A percentile compares a stretch with the other conserved stretches of the same genome.
Evolutionary conservation across 2,888 invertebrate species (phyloP).

Genomic region (Zelleria hepariella): DNA sequence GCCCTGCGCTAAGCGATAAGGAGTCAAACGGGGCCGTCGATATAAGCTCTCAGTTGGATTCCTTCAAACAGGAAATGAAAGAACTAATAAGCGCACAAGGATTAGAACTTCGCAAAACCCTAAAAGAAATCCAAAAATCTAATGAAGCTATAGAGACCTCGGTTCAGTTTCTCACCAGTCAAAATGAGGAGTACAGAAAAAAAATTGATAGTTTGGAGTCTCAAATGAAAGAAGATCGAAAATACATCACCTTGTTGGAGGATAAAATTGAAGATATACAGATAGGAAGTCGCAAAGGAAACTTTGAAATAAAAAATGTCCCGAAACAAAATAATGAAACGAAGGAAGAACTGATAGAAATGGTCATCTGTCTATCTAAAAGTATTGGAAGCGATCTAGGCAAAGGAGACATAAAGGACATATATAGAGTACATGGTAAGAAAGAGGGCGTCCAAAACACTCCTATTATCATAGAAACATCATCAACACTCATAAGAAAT

Average conservation of each 20-base stretch:
- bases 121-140: constrained; percentile 6
- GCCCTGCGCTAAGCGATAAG: too few relatives aligned
- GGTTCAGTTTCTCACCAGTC: constrained; percentile 9
- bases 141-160: constrained; percentile 9
- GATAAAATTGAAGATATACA: constrained; percentile 14
- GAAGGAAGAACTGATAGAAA: constrained; percentile 13
- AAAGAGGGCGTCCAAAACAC: constrained; percentile 3
- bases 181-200: constrained; percentile 11
- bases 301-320: constrained; percentile 16
- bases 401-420: constrained; percentile 13
- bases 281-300: constrained; percentile 8
- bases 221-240: constrained; percentile 7
- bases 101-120: neutral
- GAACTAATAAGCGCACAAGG: neutral
- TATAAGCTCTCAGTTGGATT: neutral
- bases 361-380: constrained; percentile 9
- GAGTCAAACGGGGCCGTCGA: too few relatives aligned
- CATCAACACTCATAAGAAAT: constrained; percentile 8
- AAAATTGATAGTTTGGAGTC: constrained; percentile 7
- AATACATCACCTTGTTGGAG: constrained; percentile 11
- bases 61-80: constrained; percentile 1
- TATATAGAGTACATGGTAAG: constrained; percentile 12
- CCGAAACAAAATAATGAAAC: constrained; percentile 11
- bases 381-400: constrained; percentile 9
- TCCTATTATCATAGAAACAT: constrained; percentile 10